Evolutionary conservation across 2,113 vertebrate species (phyloP), one percentile per base, ranked within the genome.

Genomic region (Phalacrocorax pelagicus): DNA sequence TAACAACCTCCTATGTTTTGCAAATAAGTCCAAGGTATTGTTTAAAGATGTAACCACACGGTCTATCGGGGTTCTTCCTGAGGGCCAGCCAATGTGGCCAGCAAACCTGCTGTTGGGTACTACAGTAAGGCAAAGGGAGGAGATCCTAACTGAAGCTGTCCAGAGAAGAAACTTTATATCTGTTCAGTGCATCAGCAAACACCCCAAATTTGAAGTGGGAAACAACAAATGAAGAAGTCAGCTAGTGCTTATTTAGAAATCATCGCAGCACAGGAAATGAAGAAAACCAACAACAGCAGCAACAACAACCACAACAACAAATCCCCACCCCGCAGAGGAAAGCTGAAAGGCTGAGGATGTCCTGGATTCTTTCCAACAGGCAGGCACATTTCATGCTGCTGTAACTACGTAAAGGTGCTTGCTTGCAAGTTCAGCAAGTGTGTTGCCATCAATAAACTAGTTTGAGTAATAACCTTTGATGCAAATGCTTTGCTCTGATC

Each of bases 391-490:
- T 61, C 71, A 61, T 52, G 32, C 57, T 69, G n/a, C 70, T 82
- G 6, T 30, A 85, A 86, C 24, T 27, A 42, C 1, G 3, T 42
- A 55, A 92, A 81, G 75, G 69, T 46, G 51, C 55, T 81, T 81
- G 42, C 72, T 58, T 91, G 69, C 44, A 89, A 86, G 83, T 86
- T 94, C 86, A 91, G 83, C 42, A 83, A 58, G 42, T 54, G 29
- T 51, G 38, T 30, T 86, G 55, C 32, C 86, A 95, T 79, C 59
- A 89, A 81, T 49, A 86, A 96, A 49, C 11, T 5, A 0, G 44
- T 93, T 72, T 85, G 81, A 93, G 87, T 75, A 94, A 38, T 17
- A 93, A 61, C n/a, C 49, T 88, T 80, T 62, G 58, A 73, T 81
- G 55, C 47, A 88, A 88, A 94, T n/a, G 51, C 44, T 92, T 58